These are phyloP conservation scores for Chymomyza amoena DNA, from an alignment of 2,888 invertebrate genomes.

Conservation along the genomic window DNA sequence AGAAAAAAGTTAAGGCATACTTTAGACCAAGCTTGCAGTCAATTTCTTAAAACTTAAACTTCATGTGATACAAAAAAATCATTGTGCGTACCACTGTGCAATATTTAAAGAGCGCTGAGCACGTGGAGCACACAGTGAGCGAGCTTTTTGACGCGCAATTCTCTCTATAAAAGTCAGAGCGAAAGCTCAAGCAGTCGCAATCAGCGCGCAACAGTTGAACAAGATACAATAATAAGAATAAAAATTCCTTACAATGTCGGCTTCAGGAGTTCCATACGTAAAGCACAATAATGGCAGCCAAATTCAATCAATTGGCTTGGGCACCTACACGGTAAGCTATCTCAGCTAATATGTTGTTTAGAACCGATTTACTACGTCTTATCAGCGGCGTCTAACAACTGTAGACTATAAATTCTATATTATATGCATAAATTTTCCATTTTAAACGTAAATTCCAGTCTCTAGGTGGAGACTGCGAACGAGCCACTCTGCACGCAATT, in stretches of 20 bases:
- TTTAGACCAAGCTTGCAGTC: too few relatives aligned
- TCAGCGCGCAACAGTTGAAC: constrained; percentile 18
- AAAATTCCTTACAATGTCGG: constrained; percentile 40
- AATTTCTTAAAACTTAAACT: too few relatives aligned
- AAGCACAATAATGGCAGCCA: constrained; percentile 75
- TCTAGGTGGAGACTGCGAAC: constrained; percentile 74
- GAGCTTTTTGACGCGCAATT: not conserved
- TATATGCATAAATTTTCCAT: constrained; percentile 3
- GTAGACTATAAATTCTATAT: not conserved
- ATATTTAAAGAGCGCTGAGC: not conserved
- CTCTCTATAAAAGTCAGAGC: constrained; percentile 25
- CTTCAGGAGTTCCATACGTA: constrained; percentile 50
- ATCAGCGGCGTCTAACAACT: not conserved
- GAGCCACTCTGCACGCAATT: constrained; percentile 78
- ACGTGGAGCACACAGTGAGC: not conserved
- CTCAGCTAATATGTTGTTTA: not conserved
- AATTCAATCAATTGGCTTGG: constrained; percentile 74
- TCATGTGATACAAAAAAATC: too few relatives aligned
- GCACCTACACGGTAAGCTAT: constrained; percentile 74
- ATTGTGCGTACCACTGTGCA: too few relatives aligned
- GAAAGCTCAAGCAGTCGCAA: constrained; percentile 5
- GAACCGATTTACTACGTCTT: not conserved
- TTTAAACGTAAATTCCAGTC: constrained; percentile 54
- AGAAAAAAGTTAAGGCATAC: too few relatives aligned
- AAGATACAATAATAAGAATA: constrained; percentile 9